These are phyloP conservation scores for Lepidocolaptes lacrymiger DNA, from an alignment of 2,797 vertebrate species.

Conservation along the genomic window DNA sequence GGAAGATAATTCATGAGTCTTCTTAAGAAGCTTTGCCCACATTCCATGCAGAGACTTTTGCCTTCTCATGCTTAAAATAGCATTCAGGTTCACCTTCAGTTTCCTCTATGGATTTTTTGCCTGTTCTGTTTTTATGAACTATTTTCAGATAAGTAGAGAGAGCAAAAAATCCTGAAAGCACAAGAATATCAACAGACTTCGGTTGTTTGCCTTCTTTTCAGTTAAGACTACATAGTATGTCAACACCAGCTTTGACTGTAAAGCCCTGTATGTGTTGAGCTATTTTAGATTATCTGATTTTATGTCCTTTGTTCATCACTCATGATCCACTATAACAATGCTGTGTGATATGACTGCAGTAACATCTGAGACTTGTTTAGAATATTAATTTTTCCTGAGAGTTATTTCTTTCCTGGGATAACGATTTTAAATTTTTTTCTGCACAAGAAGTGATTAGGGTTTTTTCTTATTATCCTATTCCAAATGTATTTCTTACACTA, in stretches of 20 bases:
- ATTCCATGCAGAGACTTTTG: neutral
- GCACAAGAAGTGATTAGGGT: neutral
- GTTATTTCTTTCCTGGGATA: neutral
- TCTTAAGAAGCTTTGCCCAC: neutral
- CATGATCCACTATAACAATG: neutral
- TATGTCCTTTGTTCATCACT: neutral
- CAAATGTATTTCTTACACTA: neutral
- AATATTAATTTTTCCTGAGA: neutral
- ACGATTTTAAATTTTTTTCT: constrained; percentile 7
- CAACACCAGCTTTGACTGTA: neutral
- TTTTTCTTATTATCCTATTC: neutral
- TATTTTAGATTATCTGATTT: neutral
- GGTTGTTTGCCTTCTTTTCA: neutral
- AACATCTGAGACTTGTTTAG: neutral
- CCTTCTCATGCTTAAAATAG: neutral
- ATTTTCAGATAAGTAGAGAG: neutral
- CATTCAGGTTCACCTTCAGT: neutral
- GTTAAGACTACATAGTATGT: neutral
- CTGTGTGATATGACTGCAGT: neutral
- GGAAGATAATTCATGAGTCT: neutral
- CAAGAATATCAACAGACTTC: neutral
- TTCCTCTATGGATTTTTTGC: neutral
- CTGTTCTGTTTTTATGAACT: neutral
- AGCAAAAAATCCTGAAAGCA: neutral
- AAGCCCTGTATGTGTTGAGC: neutral